Percentiles rank a stretch among this genome's conserved stretches.
Evolutionary conservation across 2,888 invertebrate species (phyloP).

Genomic region (Melipona bicolor): DNA sequence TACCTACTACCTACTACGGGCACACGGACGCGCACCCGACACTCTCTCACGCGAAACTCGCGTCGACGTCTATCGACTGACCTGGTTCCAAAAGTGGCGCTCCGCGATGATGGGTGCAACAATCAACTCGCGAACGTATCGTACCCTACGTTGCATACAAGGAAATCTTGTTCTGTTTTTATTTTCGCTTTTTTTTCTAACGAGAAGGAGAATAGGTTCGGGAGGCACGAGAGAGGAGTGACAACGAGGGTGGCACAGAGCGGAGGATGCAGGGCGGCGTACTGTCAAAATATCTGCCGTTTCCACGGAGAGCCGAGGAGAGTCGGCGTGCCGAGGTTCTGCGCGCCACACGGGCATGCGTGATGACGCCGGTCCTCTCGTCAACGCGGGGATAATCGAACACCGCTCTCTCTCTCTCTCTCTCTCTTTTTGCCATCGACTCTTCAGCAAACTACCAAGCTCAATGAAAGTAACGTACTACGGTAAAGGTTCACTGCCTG

Average conservation of each 20-base stretch:
- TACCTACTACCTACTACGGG: not conserved
- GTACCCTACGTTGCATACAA: too few species aligned
- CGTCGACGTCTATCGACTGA: conserved; percentile 74
- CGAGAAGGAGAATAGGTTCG: not conserved
- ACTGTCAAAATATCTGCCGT: conserved; percentile 76
- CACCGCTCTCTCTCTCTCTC: conserved; percentile 19
- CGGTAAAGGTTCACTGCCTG: not conserved
- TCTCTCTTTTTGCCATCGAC: conserved; percentile 33
- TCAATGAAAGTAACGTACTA: conserved; percentile 47
- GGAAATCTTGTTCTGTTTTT: not conserved
- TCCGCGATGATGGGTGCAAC: conserved; percentile 5
- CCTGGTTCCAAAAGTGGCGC: conserved; percentile 64
- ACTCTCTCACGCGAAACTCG: conserved; percentile 28
- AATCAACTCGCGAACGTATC: not conserved
- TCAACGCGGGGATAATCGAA: conserved; percentile 64
- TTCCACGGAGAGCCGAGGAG: conserved; percentile 40
- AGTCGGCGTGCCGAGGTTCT: conserved; percentile 51
- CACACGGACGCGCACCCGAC: conserved; percentile 45
- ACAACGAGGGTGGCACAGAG: conserved; percentile 45
- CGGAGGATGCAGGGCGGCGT: conserved; percentile 74
- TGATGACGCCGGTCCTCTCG: conserved; percentile 62
- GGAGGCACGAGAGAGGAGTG: not conserved
- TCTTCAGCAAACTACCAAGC: conserved; percentile 16
- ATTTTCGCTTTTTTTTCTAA: not conserved
- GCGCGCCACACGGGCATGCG: conserved; percentile 75